Conservation (phyloP, 1,140 invertebrate genomes). For the Stenopsyche tienmushanensis region DNA sequence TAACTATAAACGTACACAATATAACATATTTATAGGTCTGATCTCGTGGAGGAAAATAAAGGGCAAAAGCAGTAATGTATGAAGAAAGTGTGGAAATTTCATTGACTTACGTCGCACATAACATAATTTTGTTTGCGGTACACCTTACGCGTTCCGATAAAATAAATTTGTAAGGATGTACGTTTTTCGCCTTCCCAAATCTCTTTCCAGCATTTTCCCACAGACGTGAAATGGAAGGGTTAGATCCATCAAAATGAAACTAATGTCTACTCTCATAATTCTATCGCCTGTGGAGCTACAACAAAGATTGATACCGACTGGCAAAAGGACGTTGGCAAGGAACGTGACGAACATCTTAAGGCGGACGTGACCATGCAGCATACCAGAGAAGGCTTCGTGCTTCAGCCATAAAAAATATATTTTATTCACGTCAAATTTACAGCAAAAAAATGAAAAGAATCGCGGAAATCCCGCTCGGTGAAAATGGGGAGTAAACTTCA, state of each 20-base stretch:
- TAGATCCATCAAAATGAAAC: conserved; percentile 3
- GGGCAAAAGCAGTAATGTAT: not conserved
- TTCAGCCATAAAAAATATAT: not conserved
- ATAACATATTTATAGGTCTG: no score
- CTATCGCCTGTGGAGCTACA: not conserved
- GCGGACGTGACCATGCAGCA: conserved; percentile 1
- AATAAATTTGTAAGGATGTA: not conserved
- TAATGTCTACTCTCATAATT: conserved; percentile 8
- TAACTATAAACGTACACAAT: no score
- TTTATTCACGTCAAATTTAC: not conserved
- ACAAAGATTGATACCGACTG: conserved; percentile 21
- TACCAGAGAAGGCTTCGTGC: not conserved
- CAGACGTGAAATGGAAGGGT: not conserved
- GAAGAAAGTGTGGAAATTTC: no score
- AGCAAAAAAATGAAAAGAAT: not conserved
- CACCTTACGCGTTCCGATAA: not conserved
- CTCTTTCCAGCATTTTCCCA: not conserved
- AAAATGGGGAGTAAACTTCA: conserved; percentile 1
- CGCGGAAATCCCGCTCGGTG: not conserved
- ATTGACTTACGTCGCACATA: not conserved
- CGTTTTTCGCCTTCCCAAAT: not conserved
- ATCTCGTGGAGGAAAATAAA: no score
- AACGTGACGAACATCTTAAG: conserved; percentile 11
- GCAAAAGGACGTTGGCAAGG: not conserved
- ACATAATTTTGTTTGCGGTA: not conserved